These are phyloP conservation scores for Arctopsyche grandis DNA, from an alignment of 1,140 invertebrate species.

Conservation along the genomic window DNA sequence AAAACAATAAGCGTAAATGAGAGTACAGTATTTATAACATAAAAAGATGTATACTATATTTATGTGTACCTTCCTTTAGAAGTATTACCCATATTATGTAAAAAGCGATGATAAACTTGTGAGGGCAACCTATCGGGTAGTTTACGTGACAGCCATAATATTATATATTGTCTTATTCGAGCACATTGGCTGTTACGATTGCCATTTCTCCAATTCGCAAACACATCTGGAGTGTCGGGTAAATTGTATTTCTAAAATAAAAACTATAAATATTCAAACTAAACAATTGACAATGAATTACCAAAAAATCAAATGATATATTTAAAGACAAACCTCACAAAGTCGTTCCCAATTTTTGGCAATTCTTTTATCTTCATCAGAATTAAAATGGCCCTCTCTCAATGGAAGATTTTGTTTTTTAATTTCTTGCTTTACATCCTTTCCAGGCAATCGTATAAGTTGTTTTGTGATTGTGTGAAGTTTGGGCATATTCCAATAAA, in stretches of 20 bases:
- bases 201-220: constrained; percentile 39
- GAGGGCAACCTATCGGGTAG: constrained; percentile 36
- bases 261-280: too few species aligned
- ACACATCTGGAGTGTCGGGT: constrained; percentile 40
- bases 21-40: background rate
- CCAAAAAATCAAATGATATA: too few species aligned
- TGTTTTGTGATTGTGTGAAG: constrained; percentile 35
- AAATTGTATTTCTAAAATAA: constrained; percentile 49
- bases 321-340: constrained; percentile 18
- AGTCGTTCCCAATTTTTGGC: constrained; percentile 43
- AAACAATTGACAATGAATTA: too few species aligned
- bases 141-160: constrained; percentile 39
- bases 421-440: constrained; percentile 38
- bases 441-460: constrained; percentile 25
- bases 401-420: constrained; percentile 15
- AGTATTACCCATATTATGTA: constrained; percentile 34
- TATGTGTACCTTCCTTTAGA: constrained; percentile 46
- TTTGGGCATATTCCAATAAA: constrained; percentile 36
- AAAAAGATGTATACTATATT: background rate
- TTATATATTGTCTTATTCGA: constrained; percentile 24
- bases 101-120: constrained; percentile 49
- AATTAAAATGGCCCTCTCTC: constrained; percentile 36
- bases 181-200: background rate
- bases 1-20: constrained; percentile 16
- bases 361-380: constrained; percentile 47